Evolutionary conservation across 2,797 vertebrate genomes (phyloP), one percentile per base, ranked within the genome.

Genomic region (Argentina silus): DNA sequence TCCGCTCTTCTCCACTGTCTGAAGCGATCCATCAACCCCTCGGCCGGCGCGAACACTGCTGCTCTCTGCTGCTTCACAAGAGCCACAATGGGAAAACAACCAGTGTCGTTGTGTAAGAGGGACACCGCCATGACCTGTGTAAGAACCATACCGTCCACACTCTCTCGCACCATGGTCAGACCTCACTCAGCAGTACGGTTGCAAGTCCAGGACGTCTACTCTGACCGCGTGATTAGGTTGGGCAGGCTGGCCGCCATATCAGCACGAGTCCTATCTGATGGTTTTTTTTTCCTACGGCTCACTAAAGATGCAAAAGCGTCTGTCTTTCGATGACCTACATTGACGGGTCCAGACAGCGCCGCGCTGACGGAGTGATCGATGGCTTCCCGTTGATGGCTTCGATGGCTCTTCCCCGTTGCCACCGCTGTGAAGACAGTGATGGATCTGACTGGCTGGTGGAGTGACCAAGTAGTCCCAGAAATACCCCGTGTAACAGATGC

Each of bases 361-460:
- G 0, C 8, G 6, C 27, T 36, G 27, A 36, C 27, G 27, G 0
- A 23, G 70, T 80, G 86, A 85, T 83, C 66, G 55, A 87, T 80
- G 87, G 71, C 78, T 77, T 51, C 51, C 87, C 85, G 83, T 85
- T 83, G 27, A 80, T 70, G 67, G 78, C 77, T 74, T 83, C 80
- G 7, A 11, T 6, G 55, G 17, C 17, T 3, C n/a, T n/a, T 1
- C 50, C 47, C 47, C 47, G 12, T 14, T 6, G 8, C 27, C 79
- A 75, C 77, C 73, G 10, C 57, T 44, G 36, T 72, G 8, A 57
- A 77, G 83, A 82, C 81, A 60, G 72, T 85, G 85, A 88, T 82
- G 76, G 69, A 88, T 36, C 19, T 6, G 45, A 12, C 62, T 65
- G n/a, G n/a, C 42, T 63, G 36, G 14, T 15, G 21, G 7, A 12